These are phyloP conservation scores for Alces alces DNA, from an alignment of 2,113 vertebrate species.

Conservation along the genomic window DNA sequence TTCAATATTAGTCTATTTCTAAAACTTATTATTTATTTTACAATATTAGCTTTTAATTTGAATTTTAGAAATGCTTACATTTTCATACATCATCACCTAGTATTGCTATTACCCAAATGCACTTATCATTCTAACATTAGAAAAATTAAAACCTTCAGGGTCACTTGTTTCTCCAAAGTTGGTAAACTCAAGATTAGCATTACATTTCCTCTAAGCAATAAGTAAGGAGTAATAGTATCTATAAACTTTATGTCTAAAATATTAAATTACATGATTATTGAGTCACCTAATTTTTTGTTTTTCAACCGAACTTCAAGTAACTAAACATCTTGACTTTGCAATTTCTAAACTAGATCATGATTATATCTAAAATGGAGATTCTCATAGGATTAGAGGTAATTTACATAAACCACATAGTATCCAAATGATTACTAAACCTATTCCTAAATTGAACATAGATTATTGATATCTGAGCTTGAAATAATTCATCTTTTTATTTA, in stretches of 20 bases:
- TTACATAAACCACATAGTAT: neutral
- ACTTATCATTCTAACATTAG: neutral
- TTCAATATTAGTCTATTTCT: neutral
- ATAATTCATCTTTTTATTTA: neutral
- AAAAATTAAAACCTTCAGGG: neutral
- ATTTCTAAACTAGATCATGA: neutral
- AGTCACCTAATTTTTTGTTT: neutral
- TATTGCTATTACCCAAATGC: neutral
- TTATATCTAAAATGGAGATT: neutral
- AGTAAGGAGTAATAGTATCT: neutral
- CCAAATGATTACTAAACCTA: neutral
- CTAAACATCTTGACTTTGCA: neutral
- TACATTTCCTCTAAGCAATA: neutral
- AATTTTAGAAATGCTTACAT: neutral
- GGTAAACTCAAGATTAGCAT: neutral
- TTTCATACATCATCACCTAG: neutral
- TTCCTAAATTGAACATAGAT: neutral
- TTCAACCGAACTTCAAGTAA: neutral
- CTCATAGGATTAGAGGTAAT: neutral
- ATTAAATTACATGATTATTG: neutral
- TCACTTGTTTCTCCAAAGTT: neutral
- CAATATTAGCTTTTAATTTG: neutral
- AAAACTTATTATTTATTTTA: neutral
- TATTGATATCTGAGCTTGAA: neutral
- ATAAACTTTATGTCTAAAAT: neutral